Conservation (phyloP, 35 echinoderm and acorn worm genomes). For the Apostichopus parvimensis region DNA sequence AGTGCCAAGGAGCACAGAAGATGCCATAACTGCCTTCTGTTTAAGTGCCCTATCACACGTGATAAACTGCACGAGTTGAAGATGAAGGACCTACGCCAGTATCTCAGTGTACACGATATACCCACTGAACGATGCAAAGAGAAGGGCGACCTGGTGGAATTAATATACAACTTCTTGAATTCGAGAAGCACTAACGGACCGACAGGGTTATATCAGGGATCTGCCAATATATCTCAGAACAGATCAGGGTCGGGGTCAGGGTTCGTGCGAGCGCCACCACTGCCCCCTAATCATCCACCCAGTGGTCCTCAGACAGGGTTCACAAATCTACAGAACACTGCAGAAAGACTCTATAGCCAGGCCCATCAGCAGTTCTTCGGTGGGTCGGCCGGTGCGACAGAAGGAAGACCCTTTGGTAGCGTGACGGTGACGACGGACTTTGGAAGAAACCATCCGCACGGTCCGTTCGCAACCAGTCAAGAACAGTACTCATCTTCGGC, state of each 20-base stretch:
- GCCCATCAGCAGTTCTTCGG: constrained; percentile 54
- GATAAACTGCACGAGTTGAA: constrained; percentile 32
- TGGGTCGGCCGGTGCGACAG: constrained; percentile 1
- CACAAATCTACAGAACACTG: constrained; percentile 29
- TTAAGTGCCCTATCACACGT: constrained; percentile 27
- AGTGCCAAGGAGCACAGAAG: constrained; percentile 43
- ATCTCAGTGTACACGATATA: constrained; percentile 30
- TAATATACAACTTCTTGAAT: constrained; percentile 27
- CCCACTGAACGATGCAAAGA: constrained; percentile 40
- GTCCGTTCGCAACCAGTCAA: constrained; percentile 46
- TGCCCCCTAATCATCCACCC: neutral
- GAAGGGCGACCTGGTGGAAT: constrained; percentile 44
- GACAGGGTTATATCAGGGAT: constrained; percentile 37
- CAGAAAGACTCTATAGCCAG: constrained; percentile 30
- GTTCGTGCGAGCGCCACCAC: neutral
- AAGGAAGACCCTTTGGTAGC: neutral
- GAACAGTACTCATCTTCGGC: constrained; percentile 51
- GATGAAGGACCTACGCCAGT: constrained; percentile 51
- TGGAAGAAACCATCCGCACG: constrained; percentile 39
- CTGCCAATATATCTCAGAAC: constrained; percentile 47
- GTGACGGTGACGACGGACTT: neutral
- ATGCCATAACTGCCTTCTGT: constrained; percentile 53
- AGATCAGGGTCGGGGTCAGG: constrained; percentile 9
- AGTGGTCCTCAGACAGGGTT: constrained; percentile 19
- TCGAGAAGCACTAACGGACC: constrained; percentile 45